Base-by-base conservation (phyloP, 2,113 vertebrate genomes). In the Notothenia rossii region DNA sequence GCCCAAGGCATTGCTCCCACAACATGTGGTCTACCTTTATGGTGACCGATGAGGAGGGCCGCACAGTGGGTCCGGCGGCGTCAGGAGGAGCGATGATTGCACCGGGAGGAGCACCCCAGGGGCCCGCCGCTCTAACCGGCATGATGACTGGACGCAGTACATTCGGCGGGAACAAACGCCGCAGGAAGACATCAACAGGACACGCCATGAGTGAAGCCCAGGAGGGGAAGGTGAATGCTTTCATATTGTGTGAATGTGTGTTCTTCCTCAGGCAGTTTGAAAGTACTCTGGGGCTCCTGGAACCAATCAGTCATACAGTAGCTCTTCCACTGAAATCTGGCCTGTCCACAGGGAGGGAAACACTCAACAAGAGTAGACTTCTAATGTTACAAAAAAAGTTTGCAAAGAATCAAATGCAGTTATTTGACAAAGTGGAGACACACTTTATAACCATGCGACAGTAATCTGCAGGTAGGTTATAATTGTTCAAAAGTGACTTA, bases 11-110 rank as follows among this genome's bases (percentile, higher is more conserved):
- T 40, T 40, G 36, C 36, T 40, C 6, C 36, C 6, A 15, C 65
- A 93, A 86, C 90, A 97, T 97, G 97, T 97, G 96, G 96, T 95
- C 96, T 18, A 95, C 96, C 25, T 96, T 97, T 86, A 88, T 96
- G 82, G 63, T 96, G 89, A 94, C 95, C 40, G 96, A 97, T 2
- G 95, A 96, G 87, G 95, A 96, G 75, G 89, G 88, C 29, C 88
- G 88, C 18, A 63, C 71, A 0, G 65, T 77, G 43, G 77, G 46
- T 3, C 84, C 76, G 11, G 84, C 40, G 11, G 73, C n/a, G 8
- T 1, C 77, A 0, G 88, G 76, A 0, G 88, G 76, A 1, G n/a
- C 61, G 2, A 68, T 78, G 0, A 5, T 56, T 13, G 76, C 56
- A 58, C 68, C 66, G 6, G 67, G 64, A 11, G 89, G 74, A 36